A percentile compares a stretch with the other conserved stretches of the same genome.
Conservation (phyloP, 2,888 invertebrate species). For the Latrodectus elegans region DNA sequence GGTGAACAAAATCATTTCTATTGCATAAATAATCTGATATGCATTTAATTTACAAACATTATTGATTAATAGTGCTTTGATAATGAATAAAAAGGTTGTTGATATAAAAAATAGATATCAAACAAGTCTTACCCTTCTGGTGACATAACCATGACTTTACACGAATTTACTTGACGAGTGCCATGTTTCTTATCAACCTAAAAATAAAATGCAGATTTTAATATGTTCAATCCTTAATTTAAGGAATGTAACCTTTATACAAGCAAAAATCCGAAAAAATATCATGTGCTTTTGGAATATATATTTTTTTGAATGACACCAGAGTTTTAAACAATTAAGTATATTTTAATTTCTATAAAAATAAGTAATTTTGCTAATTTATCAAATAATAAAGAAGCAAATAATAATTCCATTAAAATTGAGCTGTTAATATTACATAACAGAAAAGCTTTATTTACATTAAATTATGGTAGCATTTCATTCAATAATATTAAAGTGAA, state of each 20-base stretch:
- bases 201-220: background rate
- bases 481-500: background rate
- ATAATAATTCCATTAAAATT: background rate
- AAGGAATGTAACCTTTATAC: background rate
- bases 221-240: background rate
- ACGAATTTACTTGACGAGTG: constrained; percentile 56
- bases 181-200: constrained; percentile 66
- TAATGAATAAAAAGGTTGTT: background rate
- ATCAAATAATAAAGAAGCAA: background rate
- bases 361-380: too few species aligned
- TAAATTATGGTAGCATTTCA: background rate
- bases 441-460: background rate
- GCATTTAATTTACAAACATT: too few species aligned
- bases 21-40: too few species aligned
- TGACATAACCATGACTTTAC: constrained; percentile 62
- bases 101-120: background rate
- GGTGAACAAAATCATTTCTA: too few species aligned
- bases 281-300: too few species aligned
- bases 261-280: too few species aligned
- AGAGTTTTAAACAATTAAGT: too few species aligned
- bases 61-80: too few species aligned
- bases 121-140: constrained; percentile 53
- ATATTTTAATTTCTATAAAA: background rate
- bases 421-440: background rate
- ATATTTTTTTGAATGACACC: background rate